Evolutionary conservation across 2,113 vertebrate species (phyloP), one percentile per base, ranked within the genome.

Genomic region (Columba livia): DNA sequence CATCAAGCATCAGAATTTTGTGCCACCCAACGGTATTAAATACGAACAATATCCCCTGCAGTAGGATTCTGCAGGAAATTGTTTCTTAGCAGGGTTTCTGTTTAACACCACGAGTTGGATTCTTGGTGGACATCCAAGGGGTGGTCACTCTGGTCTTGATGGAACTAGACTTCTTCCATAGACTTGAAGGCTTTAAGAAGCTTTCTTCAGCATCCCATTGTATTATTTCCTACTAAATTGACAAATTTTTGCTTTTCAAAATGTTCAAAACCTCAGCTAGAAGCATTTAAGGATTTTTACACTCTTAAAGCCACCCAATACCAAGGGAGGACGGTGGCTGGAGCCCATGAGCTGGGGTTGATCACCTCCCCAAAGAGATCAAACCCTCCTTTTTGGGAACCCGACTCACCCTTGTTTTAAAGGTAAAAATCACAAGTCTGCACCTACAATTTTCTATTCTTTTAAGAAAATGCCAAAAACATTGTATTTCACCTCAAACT

Each of bases 121-220:
- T 32, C 15, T 19, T 31, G 3, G 15, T 6, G 38, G 67, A 13
- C 1, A 3, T 18, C 6, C 16, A 3, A 6, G 31, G 3, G 14
- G 26, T 23, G 5, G n/a, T 10, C 34, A 7, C 15, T 18, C 40
- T 1, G 73, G 1, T 17, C n/a, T 5, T 58, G 40, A 9, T 16
- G 54, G 40, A 62, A 28, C 25, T 8, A 24, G 31, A 19, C 6
- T 40, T 31, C 7, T 34, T 66, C 21, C 23, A 1, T 23, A 54
- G 81, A 54, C n/a, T 19, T 10, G 11, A 54, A 40, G 11, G n/a
- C 6, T 66, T 60, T 21, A 44, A 24, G 19, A n/a, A n/a, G 10
- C 7, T 8, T 61, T 73, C n/a, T 60, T 1, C 4, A 72, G n/a
- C 20, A 34, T 24, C 25, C 44, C 19, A 1, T 36, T 24, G 38